phyloP scores from a whole-genome alignment of 2,113 vertebrate genomes.

The Nothobranchius kuhntae region DNA sequence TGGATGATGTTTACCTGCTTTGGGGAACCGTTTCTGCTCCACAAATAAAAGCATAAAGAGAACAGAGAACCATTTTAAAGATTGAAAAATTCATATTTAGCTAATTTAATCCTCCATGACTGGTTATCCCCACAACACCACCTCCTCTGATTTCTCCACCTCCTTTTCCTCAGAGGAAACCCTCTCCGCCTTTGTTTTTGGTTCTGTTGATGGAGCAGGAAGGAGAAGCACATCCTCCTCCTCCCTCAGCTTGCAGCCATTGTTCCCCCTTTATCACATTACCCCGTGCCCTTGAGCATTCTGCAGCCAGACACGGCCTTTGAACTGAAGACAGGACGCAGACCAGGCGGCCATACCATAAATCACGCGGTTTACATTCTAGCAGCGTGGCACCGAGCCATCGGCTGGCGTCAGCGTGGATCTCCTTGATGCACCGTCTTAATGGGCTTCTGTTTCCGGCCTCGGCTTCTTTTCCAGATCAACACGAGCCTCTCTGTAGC shows the following conservation, averaged over 20 bases:
- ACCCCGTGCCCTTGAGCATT: constrained; percentile 67
- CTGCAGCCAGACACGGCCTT: constrained; percentile 60
- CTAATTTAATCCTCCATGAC: constrained; percentile 61
- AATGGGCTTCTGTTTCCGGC: constrained; percentile 16
- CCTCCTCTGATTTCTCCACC: constrained; percentile 23
- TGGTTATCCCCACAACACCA: constrained; percentile 49
- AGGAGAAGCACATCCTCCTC: constrained; percentile 16
- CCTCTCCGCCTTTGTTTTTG: constrained; percentile 17
- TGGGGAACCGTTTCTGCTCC: constrained; percentile 28
- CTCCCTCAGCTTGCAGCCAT: constrained; percentile 34
- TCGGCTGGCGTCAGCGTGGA: constrained; percentile 30
- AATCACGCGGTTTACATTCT: constrained; percentile 62
- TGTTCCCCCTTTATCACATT: constrained; percentile 70
- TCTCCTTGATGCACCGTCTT: constrained; percentile 18
- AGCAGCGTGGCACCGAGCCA: constrained; percentile 53
- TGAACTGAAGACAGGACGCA: constrained; percentile 58
- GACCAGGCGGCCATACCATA: constrained; percentile 42
- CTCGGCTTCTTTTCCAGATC: constrained; percentile 8
- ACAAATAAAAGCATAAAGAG: constrained; percentile 34
- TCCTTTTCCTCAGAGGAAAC: constrained; percentile 18
- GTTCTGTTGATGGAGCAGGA: neutral
- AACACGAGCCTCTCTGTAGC: neutral
- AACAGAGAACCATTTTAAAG: constrained; percentile 56
- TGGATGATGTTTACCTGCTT: constrained; percentile 38
- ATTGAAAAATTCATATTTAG: constrained; percentile 63